Conservation (phyloP, 2,888 invertebrate species). For the Drosophila putrida region DNA sequence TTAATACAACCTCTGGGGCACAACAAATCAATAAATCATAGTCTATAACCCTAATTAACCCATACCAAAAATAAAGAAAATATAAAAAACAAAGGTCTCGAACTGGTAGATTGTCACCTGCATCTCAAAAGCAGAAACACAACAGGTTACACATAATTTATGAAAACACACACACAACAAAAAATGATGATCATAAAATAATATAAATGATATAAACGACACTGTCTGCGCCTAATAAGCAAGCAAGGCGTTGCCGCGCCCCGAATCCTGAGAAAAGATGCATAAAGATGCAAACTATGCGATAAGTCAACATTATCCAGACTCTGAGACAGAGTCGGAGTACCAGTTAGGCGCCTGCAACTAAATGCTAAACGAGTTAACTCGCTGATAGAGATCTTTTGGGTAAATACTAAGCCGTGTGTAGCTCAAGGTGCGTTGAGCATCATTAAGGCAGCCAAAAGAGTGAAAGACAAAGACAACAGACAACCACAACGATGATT, state of each 20-base stretch:
- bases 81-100: constrained; percentile 13
- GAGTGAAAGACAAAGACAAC: constrained; percentile 29
- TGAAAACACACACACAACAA: constrained; percentile 41
- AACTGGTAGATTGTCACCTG: constrained; percentile 67
- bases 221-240: constrained; percentile 79
- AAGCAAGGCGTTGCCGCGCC: constrained; percentile 59
- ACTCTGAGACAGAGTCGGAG: constrained; percentile 14
- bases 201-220: constrained; percentile 81
- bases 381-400: constrained; percentile 82
- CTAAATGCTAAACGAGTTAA: constrained; percentile 84
- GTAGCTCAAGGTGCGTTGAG: constrained; percentile 71
- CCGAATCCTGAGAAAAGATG: constrained; percentile 60
- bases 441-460: constrained; percentile 70
- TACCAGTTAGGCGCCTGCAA: constrained; percentile 78
- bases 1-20: constrained; percentile 25
- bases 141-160: constrained; percentile 72
- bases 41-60: constrained; percentile 73
- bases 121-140: constrained; percentile 39
- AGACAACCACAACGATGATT: constrained; percentile 74
- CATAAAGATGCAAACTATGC: constrained; percentile 68
- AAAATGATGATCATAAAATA: constrained; percentile 70
- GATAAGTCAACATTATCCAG: constrained; percentile 55
- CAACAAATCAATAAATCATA: constrained; percentile 75
- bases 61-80: constrained; percentile 24
- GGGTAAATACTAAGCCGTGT: constrained; percentile 66